Base-by-base conservation (phyloP, 2,888 invertebrate species). In the Bellardia pandia region DNA sequence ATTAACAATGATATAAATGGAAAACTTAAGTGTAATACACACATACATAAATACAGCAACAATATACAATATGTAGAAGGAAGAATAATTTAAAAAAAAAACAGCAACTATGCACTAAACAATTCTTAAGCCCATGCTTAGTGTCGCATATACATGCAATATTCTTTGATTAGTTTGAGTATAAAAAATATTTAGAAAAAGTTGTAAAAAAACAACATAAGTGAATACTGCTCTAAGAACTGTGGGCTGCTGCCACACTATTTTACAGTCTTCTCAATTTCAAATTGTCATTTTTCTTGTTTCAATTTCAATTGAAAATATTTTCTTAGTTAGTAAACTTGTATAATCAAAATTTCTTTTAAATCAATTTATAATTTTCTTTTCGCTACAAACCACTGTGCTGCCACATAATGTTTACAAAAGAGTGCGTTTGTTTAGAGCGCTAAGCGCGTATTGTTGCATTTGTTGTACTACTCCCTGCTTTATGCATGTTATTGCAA, bases 401-500 rank as follows among this genome's bases (percentile, higher is more conserved):
- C 13, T 8, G 16, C n/a, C 23, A 23, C 23, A 5, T 13, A 9
- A 23, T 37, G 13, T 53, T 23, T 42, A 7, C 62, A 66, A 58
- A 14, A 84, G 51, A 66, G 62, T 84, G 84, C 80, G 77, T 76
- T 69, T 45, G 14, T 56, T 56, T 51, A 13, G 30, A 66, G 33
- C 16, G 56, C 30, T 45, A 23, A 51, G 72, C 48, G 80, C 72
- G 16, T 82, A 69, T 78, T 74, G 60, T 69, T 74, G 74, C 48
- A 68, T 62, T 71, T 68, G 71, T 78, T 76, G 60, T 48, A 30
- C 66, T 58, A 23, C 45, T 80, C 72, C 51, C 82, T 72, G 72
- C 53, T 85, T 68, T 85, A 85, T 79, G 74, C 75, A 85, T 85
- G 79, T 71, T 89, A 88, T 87, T 86, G 89, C 89, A 89, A 89